Conservation (phyloP, 2,113 vertebrate genomes). For the Oenanthe oenanthe region DNA sequence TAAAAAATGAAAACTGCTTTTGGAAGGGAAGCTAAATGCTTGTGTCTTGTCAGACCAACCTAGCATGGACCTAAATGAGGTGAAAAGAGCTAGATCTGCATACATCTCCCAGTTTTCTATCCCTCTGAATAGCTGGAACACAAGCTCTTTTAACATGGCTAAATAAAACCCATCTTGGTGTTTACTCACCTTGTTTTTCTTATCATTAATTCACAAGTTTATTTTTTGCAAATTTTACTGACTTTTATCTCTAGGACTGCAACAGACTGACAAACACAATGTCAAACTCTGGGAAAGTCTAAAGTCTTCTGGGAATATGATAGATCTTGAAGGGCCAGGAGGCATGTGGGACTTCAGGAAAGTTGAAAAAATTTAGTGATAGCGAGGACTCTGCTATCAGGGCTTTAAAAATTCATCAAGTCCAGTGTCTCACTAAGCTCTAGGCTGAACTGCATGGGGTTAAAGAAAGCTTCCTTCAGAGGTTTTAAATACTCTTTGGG, state of each 20-base stretch:
- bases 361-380: neutral
- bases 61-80: neutral
- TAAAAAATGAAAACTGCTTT: neutral
- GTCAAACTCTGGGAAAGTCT: neutral
- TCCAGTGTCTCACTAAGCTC: neutral
- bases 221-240: neutral
- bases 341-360: neutral
- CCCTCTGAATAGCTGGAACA: neutral
- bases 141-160: neutral
- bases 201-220: neutral
- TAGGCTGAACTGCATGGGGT: neutral
- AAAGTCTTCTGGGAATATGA: neutral
- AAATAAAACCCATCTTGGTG: neutral
- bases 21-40: neutral
- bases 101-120: neutral
- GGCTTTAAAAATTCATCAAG: neutral
- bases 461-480: conserved; percentile 36
- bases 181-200: neutral
- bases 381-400: neutral
- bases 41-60: neutral
- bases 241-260: neutral
- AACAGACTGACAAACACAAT: neutral
- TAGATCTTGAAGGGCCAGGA: neutral
- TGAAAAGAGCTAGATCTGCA: neutral
- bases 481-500: neutral